These are phyloP conservation scores for Cecropterus lyciades DNA, from an alignment of 1,140 invertebrate species.

Conservation along the genomic window DNA sequence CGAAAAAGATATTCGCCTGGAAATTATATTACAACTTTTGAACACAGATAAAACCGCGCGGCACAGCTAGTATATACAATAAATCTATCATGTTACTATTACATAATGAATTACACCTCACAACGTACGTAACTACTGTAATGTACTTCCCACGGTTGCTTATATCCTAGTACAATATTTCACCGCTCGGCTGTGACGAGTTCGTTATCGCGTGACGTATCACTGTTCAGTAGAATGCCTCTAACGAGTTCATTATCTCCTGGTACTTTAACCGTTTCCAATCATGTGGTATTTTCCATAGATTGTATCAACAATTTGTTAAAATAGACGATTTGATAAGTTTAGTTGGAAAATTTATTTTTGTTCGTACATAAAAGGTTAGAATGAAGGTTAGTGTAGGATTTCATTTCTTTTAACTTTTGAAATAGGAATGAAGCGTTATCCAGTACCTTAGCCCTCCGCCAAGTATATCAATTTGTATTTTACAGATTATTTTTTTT, in stretches of 20 bases:
- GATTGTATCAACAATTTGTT: background rate
- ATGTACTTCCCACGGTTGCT: conserved; percentile 32
- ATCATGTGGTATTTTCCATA: conserved; percentile 30
- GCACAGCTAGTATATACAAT: background rate
- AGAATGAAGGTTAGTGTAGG: too few relatives aligned
- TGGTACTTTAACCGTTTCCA: conserved; percentile 31
- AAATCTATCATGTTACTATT: background rate
- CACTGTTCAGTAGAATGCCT: conserved; percentile 24
- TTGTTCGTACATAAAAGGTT: too few relatives aligned
- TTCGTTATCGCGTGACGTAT: conserved; percentile 36
- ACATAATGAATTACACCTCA: conserved; percentile 7
- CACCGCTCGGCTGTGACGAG: conserved; percentile 36
- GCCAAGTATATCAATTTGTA: too few relatives aligned
- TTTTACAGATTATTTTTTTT: too few relatives aligned
- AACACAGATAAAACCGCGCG: too few relatives aligned
- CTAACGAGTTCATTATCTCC: conserved; percentile 37
- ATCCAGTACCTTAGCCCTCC: too few relatives aligned
- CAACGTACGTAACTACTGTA: conserved; percentile 25
- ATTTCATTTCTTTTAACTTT: too few relatives aligned
- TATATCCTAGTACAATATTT: conserved; percentile 36
- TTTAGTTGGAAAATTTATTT: too few relatives aligned
- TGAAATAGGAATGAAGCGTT: too few relatives aligned
- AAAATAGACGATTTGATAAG: background rate
- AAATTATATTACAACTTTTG: too few relatives aligned
- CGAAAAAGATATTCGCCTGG: too few relatives aligned